These are phyloP conservation scores for Sebastes steindachneri DNA, from an alignment of 2,797 vertebrate species.

Conservation along the genomic window DNA sequence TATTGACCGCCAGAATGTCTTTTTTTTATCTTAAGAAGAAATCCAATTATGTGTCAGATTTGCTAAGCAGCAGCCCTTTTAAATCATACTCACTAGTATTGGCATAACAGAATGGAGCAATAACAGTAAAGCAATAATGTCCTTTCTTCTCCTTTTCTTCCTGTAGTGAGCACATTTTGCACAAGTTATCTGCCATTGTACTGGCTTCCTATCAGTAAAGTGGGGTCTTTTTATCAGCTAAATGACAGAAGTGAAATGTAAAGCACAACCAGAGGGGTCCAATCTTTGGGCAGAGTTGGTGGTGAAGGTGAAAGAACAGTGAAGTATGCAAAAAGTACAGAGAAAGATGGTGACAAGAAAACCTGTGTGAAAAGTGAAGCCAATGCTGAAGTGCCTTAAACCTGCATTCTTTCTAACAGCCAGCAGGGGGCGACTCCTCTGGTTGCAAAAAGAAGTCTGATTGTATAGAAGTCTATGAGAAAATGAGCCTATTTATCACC, in stretches of 20 bases:
- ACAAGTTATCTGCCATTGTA: background rate
- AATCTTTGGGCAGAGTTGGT: background rate
- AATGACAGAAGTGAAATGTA: background rate
- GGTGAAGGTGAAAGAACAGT: background rate
- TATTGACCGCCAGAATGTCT: slow-evolving; percentile 19
- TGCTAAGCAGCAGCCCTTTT: slow-evolving; percentile 13
- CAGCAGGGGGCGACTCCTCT: too few species aligned
- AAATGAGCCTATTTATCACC: too few species aligned
- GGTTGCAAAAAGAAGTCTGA: too few species aligned
- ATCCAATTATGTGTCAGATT: slow-evolving; percentile 58
- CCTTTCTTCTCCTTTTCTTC: background rate
- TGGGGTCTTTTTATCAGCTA: slow-evolving; percentile 2
- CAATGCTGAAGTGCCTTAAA: too few species aligned
- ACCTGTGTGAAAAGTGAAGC: background rate
- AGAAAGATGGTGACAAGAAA: background rate
- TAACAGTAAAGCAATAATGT: slow-evolving; percentile 1
- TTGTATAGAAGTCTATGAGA: too few species aligned
- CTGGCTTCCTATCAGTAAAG: background rate
- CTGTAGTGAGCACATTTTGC: slow-evolving; percentile 1
- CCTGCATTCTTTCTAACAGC: too few species aligned
- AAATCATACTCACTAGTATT: slow-evolving; percentile 34
- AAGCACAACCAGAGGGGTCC: background rate
- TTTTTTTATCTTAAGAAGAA: slow-evolving; percentile 40
- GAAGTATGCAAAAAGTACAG: background rate
- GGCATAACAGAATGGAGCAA: slow-evolving; percentile 8